A percentile compares a stretch with the other conserved stretches of the same genome.
Evolutionary conservation across 1,140 invertebrate genomes (phyloP).

Genomic region (Ips typographus): DNA sequence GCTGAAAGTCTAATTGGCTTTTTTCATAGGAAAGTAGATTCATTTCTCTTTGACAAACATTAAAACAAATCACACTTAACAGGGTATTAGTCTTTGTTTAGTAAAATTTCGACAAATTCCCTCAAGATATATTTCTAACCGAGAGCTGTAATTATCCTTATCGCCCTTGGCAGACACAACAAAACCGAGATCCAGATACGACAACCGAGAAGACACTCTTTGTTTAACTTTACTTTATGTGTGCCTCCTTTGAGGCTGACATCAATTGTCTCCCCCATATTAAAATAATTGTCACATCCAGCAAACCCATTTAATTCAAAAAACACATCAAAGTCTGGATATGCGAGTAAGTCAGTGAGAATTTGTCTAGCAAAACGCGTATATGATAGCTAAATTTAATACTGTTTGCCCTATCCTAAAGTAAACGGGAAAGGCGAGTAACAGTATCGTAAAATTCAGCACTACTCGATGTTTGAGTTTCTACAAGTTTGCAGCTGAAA

Average conservation of each 20-base stretch:
- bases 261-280: constrained; percentile 10
- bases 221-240: constrained; percentile 2
- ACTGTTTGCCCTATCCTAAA: background rate
- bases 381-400: background rate
- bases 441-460: constrained; percentile 7
- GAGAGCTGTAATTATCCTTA: constrained; percentile 17
- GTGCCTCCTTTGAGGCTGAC: constrained; percentile 18
- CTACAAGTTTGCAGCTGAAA: constrained; percentile 3
- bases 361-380: no score
- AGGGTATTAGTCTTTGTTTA: background rate
- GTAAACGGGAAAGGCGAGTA: constrained; percentile 1
- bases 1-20: no score
- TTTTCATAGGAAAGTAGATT: no score
- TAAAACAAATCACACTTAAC: no score
- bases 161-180: constrained; percentile 14
- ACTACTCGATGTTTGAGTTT: constrained; percentile 5
- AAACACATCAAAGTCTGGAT: no score
- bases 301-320: no score
- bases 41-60: no score
- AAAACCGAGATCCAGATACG: constrained; percentile 17
- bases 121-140: constrained; percentile 7
- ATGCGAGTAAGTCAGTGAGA: no score
- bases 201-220: constrained; percentile 14
- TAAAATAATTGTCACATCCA: constrained; percentile 10
- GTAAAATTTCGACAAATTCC: constrained; percentile 8